These are phyloP conservation scores for Plebejus melissa DNA, from an alignment of 2,888 invertebrate species.

Conservation along the genomic window DNA sequence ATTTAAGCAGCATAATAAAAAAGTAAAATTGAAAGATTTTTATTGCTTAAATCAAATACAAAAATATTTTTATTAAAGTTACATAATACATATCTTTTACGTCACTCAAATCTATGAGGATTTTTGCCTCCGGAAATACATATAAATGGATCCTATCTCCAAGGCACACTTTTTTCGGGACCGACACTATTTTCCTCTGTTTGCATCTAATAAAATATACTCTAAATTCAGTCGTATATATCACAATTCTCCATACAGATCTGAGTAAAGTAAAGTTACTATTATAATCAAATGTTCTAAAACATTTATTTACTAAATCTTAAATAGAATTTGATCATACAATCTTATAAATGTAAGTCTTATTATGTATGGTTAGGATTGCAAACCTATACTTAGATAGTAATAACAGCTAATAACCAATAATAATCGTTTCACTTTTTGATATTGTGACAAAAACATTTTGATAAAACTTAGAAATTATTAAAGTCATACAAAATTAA, in stretches of 20 bases:
- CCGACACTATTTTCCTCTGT: conserved; percentile 48
- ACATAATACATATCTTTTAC: conserved; percentile 49
- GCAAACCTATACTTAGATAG: conserved; percentile 2
- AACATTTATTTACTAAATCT: conserved; percentile 1
- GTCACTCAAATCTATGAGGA: conserved; percentile 57
- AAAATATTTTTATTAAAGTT: conserved; percentile 59
- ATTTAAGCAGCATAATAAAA: conserved; percentile 20
- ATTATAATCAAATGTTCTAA: background rate
- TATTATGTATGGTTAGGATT: conserved; percentile 6
- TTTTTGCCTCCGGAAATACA: conserved; percentile 32
- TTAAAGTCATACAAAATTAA: background rate
- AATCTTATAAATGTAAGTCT: conserved; percentile 5
- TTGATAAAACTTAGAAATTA: background rate
- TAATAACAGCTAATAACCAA: background rate
- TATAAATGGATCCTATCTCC: conserved; percentile 35
- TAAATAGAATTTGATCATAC: conserved; percentile 18
- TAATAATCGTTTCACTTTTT: background rate
- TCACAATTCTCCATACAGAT: conserved; percentile 38
- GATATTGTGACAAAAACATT: background rate
- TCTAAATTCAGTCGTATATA: conserved; percentile 63
- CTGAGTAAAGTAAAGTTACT: conserved; percentile 20
- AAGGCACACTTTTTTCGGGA: conserved; percentile 58
- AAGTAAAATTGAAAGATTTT: conserved; percentile 39
- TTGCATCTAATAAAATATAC: conserved; percentile 45
- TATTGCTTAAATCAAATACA: conserved; percentile 45